Conservation (phyloP, 2,797 vertebrate species). For the Girardinus metallicus region DNA sequence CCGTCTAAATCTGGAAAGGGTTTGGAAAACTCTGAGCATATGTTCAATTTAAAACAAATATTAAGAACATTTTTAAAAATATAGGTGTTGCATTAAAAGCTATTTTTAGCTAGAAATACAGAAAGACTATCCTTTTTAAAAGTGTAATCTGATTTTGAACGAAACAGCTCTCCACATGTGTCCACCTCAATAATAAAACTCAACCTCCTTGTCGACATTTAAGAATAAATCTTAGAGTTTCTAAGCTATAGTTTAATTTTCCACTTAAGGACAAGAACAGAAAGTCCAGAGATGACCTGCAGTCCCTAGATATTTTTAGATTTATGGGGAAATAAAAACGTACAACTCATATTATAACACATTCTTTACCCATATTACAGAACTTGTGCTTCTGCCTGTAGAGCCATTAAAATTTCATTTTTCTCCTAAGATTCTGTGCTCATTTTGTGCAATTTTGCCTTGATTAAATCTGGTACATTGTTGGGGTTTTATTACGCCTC, state of each 20-base stretch:
- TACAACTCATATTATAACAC: neutral
- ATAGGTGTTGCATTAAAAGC: neutral
- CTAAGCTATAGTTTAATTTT: neutral
- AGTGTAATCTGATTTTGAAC: neutral
- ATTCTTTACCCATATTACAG: neutral
- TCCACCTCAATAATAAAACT: neutral
- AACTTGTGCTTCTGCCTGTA: neutral
- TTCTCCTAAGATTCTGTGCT: neutral
- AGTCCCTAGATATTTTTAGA: neutral
- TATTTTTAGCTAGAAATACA: neutral
- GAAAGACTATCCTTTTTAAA: neutral
- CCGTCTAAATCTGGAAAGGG: no score
- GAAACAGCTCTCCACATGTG: neutral
- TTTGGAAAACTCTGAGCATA: no score
- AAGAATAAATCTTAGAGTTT: neutral
- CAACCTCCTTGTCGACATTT: no score
- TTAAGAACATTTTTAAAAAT: no score
- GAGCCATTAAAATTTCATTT: neutral
- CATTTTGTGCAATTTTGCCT: neutral
- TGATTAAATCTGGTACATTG: neutral
- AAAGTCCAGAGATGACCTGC: no score
- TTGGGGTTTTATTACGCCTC: neutral
- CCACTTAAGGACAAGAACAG: neutral
- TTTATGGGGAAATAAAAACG: neutral
- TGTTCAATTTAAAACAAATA: neutral